Evolutionary conservation across 2,888 invertebrate genomes (phyloP).

Genomic region (Drosophila algonquin): DNA sequence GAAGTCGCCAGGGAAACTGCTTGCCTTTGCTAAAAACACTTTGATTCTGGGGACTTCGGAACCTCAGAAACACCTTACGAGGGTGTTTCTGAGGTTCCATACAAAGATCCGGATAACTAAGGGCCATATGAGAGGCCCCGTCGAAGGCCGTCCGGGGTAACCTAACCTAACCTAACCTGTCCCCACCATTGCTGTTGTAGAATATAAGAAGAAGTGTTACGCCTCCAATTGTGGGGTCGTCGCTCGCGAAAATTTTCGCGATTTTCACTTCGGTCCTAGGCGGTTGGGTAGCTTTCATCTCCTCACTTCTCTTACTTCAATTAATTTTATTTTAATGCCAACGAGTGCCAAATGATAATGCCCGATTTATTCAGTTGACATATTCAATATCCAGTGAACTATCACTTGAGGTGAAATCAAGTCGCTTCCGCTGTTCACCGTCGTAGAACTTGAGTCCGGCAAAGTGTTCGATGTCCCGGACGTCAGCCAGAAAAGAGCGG

Average conservation of each 20-base stretch:
- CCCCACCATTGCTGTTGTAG: constrained; percentile 47
- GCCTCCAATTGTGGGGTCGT: too few species aligned
- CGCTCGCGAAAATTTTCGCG: too few species aligned
- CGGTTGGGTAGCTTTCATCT: too few species aligned
- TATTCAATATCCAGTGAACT: not conserved
- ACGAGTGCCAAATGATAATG: not conserved
- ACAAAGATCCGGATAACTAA: too few species aligned
- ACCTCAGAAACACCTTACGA: too few species aligned
- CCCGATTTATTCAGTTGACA: not conserved
- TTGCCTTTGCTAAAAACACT: too few species aligned
- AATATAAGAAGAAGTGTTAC: constrained; percentile 14
- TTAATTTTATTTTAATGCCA: not conserved
- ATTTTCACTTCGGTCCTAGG: not conserved
- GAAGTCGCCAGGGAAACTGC: too few species aligned
- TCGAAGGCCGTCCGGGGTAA: too few species aligned
- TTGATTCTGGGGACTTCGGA: too few species aligned
- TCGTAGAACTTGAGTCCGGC: constrained; percentile 96
- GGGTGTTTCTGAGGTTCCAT: too few species aligned
- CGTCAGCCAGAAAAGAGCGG: constrained; percentile 90
- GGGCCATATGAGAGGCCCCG: too few species aligned
- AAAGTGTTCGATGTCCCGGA: constrained; percentile 94
- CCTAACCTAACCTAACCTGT: too few species aligned
- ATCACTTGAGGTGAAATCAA: constrained; percentile 12
- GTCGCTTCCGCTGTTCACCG: constrained; percentile 86
- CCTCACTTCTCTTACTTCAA: not conserved